These are phyloP conservation scores for Sphaeramia orbicularis DNA, from an alignment of 2,797 vertebrate genomes.

Conservation along the genomic window DNA sequence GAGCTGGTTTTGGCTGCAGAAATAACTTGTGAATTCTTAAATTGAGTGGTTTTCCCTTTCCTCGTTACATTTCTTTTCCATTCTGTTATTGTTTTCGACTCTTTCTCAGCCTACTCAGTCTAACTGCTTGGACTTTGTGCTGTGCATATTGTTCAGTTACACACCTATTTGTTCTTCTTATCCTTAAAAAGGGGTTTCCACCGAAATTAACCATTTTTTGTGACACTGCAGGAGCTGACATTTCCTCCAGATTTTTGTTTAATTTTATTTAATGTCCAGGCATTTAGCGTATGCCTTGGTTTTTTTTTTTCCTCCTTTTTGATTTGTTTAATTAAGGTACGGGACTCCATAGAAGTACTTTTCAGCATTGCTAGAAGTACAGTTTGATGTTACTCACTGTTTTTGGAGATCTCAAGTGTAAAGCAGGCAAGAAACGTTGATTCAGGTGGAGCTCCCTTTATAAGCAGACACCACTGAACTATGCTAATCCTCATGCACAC, in stretches of 20 bases:
- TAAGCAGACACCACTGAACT: constrained; percentile 62
- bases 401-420: constrained; percentile 13
- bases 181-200: constrained; percentile 29
- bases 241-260: neutral
- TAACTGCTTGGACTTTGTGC: constrained; percentile 61
- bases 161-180: constrained; percentile 21
- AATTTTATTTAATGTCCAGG: neutral
- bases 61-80: neutral
- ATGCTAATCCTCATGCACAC: constrained; percentile 65
- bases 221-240: constrained; percentile 10
- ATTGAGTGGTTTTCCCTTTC: constrained; percentile 35
- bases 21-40: constrained; percentile 18
- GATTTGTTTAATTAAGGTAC: constrained; percentile 30
- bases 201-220: constrained; percentile 43
- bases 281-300: neutral
- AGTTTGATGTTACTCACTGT: neutral
- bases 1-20: constrained; percentile 23
- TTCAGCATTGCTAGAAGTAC: constrained; percentile 28
- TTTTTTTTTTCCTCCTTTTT: neutral
- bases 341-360: constrained; percentile 18
- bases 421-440: constrained; percentile 38
- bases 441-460: constrained; percentile 32
- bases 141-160: constrained; percentile 57
- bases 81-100: constrained; percentile 3
- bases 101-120: constrained; percentile 24